A percentile compares a stretch with the other conserved stretches of the same genome.
Conservation (phyloP, 2,888 invertebrate genomes). For the Microplitis deprimator region DNA sequence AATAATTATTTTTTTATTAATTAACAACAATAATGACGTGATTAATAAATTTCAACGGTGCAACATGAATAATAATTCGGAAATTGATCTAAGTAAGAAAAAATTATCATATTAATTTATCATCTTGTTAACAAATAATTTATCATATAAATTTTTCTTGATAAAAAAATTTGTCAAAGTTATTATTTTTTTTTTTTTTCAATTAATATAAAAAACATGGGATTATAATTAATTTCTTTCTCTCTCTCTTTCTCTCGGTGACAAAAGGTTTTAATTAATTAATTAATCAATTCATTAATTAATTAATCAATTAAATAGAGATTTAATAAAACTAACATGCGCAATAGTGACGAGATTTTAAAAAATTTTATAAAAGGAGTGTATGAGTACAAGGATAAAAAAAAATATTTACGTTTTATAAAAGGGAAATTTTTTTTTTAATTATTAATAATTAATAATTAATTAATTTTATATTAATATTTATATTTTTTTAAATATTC, state of each 20-base stretch:
- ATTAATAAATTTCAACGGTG: conserved; percentile 41
- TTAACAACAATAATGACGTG: conserved; percentile 41
- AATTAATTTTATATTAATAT: not conserved
- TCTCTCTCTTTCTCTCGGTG: not conserved
- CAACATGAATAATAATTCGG: conserved; percentile 43
- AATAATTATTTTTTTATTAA: conserved; percentile 28
- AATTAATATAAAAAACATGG: not conserved
- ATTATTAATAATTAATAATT: not conserved
- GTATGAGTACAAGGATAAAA: conserved; percentile 6
- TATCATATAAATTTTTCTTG: conserved; percentile 11
- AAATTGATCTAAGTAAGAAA: conserved; percentile 32
- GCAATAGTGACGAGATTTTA: not conserved
- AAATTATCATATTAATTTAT: conserved; percentile 6
- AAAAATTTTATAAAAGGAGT: not conserved
- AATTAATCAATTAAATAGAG: not conserved
- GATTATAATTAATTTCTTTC: not conserved
- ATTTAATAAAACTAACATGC: not conserved
- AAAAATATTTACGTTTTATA: conserved; percentile 21
- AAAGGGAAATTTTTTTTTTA: conserved; percentile 36
- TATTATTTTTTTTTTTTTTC: not conserved
- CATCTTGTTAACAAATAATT: not conserved
- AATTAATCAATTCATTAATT: not conserved
- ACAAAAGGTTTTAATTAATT: no score
- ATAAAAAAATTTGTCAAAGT: not conserved
- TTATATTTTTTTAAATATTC: conserved; percentile 31